Percentiles rank a stretch among this genome's conserved stretches.
These are phyloP conservation scores for Gallinago stenura DNA, from an alignment of 2,797 vertebrate species.

Conservation along the genomic window DNA sequence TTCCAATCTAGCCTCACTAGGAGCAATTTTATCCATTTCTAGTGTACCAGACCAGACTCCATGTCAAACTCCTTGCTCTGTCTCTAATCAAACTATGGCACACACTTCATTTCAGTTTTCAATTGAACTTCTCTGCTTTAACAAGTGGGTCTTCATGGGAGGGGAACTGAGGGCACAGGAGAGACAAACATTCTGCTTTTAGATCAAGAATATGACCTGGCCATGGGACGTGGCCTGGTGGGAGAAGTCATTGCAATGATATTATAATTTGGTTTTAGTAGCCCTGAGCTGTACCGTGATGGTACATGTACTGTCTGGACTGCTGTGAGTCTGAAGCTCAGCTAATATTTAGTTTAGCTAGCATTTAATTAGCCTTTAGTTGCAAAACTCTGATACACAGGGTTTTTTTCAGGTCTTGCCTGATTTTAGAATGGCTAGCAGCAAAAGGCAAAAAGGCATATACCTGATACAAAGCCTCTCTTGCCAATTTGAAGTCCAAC, in stretches of 20 bases:
- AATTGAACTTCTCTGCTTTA: background rate
- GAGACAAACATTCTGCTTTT: background rate
- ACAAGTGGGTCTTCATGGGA: background rate
- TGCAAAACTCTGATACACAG: background rate
- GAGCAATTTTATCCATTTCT: background rate
- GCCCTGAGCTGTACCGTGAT: background rate
- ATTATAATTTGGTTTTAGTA: background rate
- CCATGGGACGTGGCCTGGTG: background rate
- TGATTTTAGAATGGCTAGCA: background rate
- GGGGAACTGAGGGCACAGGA: background rate
- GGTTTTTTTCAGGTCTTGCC: background rate
- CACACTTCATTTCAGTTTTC: background rate
- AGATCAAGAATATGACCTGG: background rate
- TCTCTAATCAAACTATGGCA: background rate
- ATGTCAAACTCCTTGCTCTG: background rate
- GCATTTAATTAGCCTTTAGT: background rate
- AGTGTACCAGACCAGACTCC: background rate
- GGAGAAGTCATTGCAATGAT: background rate
- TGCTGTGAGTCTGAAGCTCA: background rate
- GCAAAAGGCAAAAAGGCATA: background rate
- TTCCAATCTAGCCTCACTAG: background rate
- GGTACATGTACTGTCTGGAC: rapidly evolving
- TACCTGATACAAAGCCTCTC: background rate
- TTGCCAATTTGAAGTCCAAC: background rate
- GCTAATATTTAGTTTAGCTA: no score